Percentiles rank a stretch among this genome's conserved stretches.
These are phyloP conservation scores for Panagrolaimus sp. DNA, from an alignment of 1,140 invertebrate genomes.

Conservation along the genomic window DNA sequence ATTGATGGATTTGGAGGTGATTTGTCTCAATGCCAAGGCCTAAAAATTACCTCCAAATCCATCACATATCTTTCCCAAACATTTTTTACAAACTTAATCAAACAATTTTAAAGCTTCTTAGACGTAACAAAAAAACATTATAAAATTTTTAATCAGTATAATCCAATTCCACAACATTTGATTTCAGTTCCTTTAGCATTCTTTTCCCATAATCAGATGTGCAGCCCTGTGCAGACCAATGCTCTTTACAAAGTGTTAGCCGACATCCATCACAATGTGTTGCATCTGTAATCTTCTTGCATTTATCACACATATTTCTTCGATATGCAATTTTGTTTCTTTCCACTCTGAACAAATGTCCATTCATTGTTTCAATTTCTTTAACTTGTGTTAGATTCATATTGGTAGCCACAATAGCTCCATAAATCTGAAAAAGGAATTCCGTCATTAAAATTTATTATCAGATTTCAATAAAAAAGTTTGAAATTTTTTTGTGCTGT, in stretches of 20 bases:
- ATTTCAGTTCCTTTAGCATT: slow-evolving; percentile 20
- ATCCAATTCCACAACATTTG: slow-evolving; percentile 25
- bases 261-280: slow-evolving; percentile 25
- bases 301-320: slow-evolving; percentile 17
- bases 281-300: slow-evolving; percentile 22
- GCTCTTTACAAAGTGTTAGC: slow-evolving; percentile 10
- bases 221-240: slow-evolving; percentile 15
- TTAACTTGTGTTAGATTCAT: slow-evolving; percentile 18
- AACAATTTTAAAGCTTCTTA: no score
- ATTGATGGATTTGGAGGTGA: no score
- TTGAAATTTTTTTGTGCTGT: no score
- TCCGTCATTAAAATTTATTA: no score
- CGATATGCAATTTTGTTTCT: slow-evolving; percentile 13
- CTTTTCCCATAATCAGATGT: slow-evolving; percentile 21
- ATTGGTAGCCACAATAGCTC: slow-evolving; percentile 21
- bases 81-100: no score
- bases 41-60: no score
- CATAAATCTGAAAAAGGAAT: slow-evolving; percentile 8
- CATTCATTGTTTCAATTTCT: slow-evolving; percentile 20
- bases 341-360: slow-evolving; percentile 22
- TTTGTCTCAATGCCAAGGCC: no score
- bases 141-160: background rate
- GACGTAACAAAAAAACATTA: no score
- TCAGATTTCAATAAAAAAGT: no score
- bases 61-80: no score